phyloP scores from a whole-genome alignment of 1,140 invertebrate species.

The Panonychus citri region DNA sequence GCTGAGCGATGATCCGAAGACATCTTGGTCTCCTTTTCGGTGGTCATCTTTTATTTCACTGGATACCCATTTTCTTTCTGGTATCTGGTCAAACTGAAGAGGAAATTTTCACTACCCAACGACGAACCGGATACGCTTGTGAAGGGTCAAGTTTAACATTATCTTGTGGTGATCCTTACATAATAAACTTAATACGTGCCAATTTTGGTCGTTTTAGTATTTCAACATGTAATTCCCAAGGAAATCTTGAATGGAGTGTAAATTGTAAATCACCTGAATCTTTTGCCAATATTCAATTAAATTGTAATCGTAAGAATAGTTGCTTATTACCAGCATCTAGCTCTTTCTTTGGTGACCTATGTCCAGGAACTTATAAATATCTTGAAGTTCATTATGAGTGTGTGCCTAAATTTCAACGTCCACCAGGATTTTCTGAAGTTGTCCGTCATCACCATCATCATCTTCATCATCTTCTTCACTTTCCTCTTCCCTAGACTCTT shows the following conservation, averaged over 20 bases:
- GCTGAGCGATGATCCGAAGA: too few relatives aligned
- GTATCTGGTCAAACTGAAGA: too few relatives aligned
- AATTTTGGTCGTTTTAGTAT: slow-evolving; percentile 90
- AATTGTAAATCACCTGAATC: slow-evolving; percentile 62
- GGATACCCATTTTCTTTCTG: too few relatives aligned
- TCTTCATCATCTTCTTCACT: slow-evolving; percentile 18
- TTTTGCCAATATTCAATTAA: slow-evolving; percentile 25
- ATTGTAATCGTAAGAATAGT: slow-evolving; percentile 34
- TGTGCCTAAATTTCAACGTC: background rate
- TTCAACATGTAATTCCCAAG: slow-evolving; percentile 84
- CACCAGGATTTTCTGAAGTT: slow-evolving; percentile 29
- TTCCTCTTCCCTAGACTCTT: too few relatives aligned
- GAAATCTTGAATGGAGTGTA: slow-evolving; percentile 81
- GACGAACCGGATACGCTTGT: slow-evolving; percentile 60
- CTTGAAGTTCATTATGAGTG: slow-evolving; percentile 35
- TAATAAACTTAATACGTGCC: slow-evolving; percentile 73
- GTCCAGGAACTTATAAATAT: slow-evolving; percentile 34
- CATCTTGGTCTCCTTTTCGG: slow-evolving; percentile 85
- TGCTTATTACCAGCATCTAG: slow-evolving; percentile 68
- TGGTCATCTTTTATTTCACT: too few relatives aligned
- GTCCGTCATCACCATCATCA: slow-evolving; percentile 25
- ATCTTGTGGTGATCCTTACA: slow-evolving; percentile 55
- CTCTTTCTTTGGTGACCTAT: slow-evolving; percentile 50
- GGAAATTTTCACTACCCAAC: background rate
- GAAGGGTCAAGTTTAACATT: slow-evolving; percentile 70